Evolutionary conservation across 1,140 invertebrate species (phyloP).

Genomic region (Metopolophium dirhodum): DNA sequence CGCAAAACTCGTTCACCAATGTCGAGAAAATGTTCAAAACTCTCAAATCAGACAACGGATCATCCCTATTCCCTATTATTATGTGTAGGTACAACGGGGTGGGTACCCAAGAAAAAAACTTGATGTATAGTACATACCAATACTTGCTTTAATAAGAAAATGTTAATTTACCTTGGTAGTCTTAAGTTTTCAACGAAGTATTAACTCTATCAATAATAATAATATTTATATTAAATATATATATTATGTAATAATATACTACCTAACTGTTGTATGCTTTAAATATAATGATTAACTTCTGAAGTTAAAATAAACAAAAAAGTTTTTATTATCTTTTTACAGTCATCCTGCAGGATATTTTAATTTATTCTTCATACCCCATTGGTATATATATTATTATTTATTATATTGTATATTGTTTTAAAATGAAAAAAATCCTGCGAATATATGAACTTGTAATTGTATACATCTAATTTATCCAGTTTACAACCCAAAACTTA

Average conservation of each 20-base stretch:
- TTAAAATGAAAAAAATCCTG: not conserved
- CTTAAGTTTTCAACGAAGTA: not conserved
- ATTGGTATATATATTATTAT: not conserved
- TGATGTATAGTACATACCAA: not conserved
- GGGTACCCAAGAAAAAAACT: not conserved
- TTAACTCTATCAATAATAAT: not conserved
- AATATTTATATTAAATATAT: conserved; percentile 16
- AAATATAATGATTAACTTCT: conserved; percentile 11
- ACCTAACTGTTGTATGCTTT: not conserved
- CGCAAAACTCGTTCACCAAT: not conserved
- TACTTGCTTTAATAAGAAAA: not conserved
- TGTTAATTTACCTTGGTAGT: not conserved
- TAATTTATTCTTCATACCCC: not conserved
- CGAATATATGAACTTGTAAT: not conserved
- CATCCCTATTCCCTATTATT: not conserved
- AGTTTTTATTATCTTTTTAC: conserved; percentile 2
- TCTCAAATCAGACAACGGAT: not conserved
- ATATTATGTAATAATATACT: not conserved
- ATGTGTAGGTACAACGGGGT: not conserved
- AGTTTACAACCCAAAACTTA: not conserved
- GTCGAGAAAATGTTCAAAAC: not conserved
- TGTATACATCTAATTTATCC: not conserved
- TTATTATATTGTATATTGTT: not conserved
- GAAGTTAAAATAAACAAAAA: not conserved
- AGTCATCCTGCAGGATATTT: not conserved